Percentiles rank a stretch among this genome's conserved stretches.
phyloP scores from a whole-genome alignment of 2,113 vertebrate species.

The Melanotaenia duboulayi region DNA sequence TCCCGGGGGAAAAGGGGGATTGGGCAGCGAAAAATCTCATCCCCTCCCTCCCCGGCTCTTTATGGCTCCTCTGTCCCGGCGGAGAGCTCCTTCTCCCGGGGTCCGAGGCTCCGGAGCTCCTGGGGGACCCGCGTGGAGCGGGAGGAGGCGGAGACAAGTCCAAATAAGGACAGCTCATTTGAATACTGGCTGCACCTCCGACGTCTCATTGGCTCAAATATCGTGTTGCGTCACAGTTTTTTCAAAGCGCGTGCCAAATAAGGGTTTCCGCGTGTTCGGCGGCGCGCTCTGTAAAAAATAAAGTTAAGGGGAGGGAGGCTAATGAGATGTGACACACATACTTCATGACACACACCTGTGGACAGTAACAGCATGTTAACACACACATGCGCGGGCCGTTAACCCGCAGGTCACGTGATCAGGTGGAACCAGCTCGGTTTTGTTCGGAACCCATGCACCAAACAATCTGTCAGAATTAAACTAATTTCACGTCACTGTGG shows the following conservation, averaged over 20 bases:
- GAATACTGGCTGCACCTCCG: conserved; percentile 49
- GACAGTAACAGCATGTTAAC: neutral
- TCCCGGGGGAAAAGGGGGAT: conserved; percentile 82
- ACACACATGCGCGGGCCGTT: neutral
- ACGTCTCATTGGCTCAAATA: conserved; percentile 62
- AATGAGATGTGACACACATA: neutral
- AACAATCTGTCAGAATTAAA: no score
- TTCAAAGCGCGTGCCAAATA: conserved; percentile 55
- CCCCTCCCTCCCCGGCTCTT: conserved; percentile 80
- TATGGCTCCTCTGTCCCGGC: conserved; percentile 82
- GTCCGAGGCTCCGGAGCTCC: conserved; percentile 72
- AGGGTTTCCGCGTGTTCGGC: conserved; percentile 63
- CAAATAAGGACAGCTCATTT: conserved; percentile 74
- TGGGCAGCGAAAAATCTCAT: conserved; percentile 79
- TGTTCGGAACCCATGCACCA: no score
- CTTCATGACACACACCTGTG: neutral
- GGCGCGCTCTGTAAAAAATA: conserved; percentile 29
- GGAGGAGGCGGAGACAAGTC: conserved; percentile 64
- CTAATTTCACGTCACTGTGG: no score
- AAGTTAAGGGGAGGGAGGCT: neutral
- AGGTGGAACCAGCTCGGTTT: no score
- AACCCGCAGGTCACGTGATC: no score
- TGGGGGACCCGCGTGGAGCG: conserved; percentile 68
- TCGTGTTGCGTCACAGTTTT: conserved; percentile 61
- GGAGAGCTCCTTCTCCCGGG: conserved; percentile 85